Conservation (phyloP, 2,797 vertebrate species). For the Limnodromus scolopaceus region DNA sequence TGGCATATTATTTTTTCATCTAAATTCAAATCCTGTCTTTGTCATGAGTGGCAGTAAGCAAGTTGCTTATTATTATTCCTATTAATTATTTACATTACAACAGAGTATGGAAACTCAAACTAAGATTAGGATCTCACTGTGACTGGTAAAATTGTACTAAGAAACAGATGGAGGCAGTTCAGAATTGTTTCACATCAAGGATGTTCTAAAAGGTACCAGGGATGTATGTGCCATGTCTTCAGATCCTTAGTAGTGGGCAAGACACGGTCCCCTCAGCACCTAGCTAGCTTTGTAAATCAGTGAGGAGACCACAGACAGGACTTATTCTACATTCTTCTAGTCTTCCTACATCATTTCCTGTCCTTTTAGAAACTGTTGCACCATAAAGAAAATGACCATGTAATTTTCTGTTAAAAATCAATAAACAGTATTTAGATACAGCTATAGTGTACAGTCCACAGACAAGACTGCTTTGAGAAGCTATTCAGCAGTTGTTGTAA, state of each 20-base stretch:
- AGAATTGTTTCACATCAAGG: neutral
- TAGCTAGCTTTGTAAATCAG: neutral
- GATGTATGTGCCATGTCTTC: neutral
- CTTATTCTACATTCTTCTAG: neutral
- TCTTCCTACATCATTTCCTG: neutral
- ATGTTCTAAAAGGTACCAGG: neutral
- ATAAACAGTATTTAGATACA: neutral
- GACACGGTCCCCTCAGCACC: rapidly evolving
- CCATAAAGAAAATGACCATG: neutral
- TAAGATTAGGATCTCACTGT: neutral
- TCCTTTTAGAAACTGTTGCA: neutral
- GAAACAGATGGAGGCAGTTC: neutral
- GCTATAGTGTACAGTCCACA: neutral
- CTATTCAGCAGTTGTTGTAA: neutral
- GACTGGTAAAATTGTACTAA: neutral
- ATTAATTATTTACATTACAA: neutral
- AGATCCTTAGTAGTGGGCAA: neutral
- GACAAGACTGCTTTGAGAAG: neutral
- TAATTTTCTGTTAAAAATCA: neutral
- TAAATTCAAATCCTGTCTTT: neutral
- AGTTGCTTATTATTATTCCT: neutral
- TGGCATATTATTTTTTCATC: neutral
- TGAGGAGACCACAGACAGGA: neutral
- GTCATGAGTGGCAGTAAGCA: neutral
- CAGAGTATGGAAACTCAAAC: rapidly evolving